Conservation (phyloP, 2,113 vertebrate genomes). For the Rhabdornis inornatus region DNA sequence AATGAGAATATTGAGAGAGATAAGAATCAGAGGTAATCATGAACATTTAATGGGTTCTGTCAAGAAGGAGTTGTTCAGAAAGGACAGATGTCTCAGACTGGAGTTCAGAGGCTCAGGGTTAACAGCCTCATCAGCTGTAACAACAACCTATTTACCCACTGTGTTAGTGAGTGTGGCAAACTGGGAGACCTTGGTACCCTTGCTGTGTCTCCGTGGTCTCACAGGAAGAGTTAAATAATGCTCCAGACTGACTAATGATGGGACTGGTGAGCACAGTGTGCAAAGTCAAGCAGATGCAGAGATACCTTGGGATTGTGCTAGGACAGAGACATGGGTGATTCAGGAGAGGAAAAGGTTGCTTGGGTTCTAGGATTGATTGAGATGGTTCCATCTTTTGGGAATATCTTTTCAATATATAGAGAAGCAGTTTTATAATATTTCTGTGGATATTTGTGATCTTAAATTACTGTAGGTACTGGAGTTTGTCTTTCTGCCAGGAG, state of each 20-base stretch:
- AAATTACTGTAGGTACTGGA: not conserved
- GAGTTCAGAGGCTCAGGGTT: not conserved
- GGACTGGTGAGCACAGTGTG: not conserved
- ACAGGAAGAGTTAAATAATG: not conserved
- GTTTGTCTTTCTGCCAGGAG: not conserved
- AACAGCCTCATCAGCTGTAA: not conserved
- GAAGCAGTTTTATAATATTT: not conserved
- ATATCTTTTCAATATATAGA: not conserved
- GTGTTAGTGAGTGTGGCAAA: not conserved
- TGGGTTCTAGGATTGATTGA: not conserved
- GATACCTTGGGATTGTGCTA: not conserved
- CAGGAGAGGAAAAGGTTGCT: accelerated
- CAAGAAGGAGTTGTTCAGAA: not conserved
- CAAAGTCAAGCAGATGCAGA: not conserved
- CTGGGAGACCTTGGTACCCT: not conserved
- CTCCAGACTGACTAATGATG: not conserved
- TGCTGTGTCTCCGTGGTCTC: not conserved
- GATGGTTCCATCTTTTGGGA: not conserved
- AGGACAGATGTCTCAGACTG: not conserved
- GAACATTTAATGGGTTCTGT: not conserved
- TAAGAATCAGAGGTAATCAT: not conserved
- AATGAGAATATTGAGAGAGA: not conserved
- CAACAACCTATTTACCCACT: not conserved
- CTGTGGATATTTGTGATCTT: too few species aligned
- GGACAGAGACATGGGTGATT: too few species aligned